Evolutionary conservation across 64 coral and sea anemone genomes (phyloP).

Genomic region (Acropora yongei): DNA sequence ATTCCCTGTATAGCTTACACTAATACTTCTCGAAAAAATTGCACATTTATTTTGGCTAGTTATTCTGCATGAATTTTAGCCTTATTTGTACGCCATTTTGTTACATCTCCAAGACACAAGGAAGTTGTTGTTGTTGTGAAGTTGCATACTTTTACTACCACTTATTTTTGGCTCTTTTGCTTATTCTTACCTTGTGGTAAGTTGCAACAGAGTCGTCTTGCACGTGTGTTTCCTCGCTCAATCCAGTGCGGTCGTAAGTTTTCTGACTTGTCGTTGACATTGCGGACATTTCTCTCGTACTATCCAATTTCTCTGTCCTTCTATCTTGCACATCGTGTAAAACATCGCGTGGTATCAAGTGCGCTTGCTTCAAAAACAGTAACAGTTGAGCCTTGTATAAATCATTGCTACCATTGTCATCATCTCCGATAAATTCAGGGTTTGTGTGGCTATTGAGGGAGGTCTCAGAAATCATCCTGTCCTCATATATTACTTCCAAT

Average conservation of each 20-base stretch:
- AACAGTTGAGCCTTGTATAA: conserved; percentile 66
- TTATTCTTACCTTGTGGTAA: not conserved
- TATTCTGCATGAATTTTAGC: no score
- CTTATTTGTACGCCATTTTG: no score
- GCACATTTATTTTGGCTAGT: no score
- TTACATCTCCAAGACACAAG: no score
- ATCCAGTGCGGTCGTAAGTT: not conserved
- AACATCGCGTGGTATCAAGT: conserved; percentile 34
- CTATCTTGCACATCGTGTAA: conserved; percentile 32
- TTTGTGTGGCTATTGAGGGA: conserved; percentile 14
- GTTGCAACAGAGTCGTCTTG: not conserved
- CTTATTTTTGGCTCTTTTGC: no score
- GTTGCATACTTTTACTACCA: no score
- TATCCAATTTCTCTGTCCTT: conserved; percentile 49
- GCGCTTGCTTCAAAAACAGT: conserved; percentile 64
- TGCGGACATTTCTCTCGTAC: conserved; percentile 21
- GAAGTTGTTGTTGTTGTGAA: no score
- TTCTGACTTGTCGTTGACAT: conserved; percentile 14
- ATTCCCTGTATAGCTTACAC: no score
- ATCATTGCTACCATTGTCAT: conserved; percentile 46
- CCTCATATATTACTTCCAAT: conserved; percentile 51
- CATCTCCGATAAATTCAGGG: conserved; percentile 65
- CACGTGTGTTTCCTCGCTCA: not conserved
- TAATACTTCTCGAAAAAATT: no score
- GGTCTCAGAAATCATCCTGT: not conserved